These are phyloP conservation scores for Lottia gigantea DNA, from an alignment of 2,888 invertebrate species.

Conservation along the genomic window DNA sequence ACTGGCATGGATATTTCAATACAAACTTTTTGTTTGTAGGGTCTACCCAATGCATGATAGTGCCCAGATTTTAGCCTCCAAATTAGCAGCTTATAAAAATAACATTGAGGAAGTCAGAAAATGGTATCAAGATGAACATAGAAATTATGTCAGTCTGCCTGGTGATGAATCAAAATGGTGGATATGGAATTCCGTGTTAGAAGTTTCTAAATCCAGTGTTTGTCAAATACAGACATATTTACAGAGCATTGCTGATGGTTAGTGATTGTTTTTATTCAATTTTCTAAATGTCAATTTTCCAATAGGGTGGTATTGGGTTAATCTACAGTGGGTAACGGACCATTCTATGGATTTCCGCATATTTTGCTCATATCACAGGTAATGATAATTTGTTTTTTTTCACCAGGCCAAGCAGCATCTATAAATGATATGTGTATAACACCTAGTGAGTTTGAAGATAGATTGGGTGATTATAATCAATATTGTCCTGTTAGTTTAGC, in stretches of 20 bases:
- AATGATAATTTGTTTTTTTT: slow-evolving; percentile 4
- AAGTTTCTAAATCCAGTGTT: slow-evolving; percentile 58
- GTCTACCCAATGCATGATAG: slow-evolving; percentile 62
- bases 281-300: no score
- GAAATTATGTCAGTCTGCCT: slow-evolving; percentile 56
- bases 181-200: slow-evolving; percentile 62
- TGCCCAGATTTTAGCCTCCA: slow-evolving; percentile 62
- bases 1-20: no score
- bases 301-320: no score
- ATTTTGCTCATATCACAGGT: no score
- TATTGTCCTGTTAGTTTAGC: slow-evolving; percentile 68
- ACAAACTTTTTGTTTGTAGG: neutral
- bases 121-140: slow-evolving; percentile 64
- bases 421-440: slow-evolving; percentile 67
- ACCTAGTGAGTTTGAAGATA: slow-evolving; percentile 62
- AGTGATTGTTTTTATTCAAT: slow-evolving; percentile 13
- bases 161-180: slow-evolving; percentile 66
- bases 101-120: slow-evolving; percentile 51
- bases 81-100: slow-evolving; percentile 55
- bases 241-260: slow-evolving; percentile 59
- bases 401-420: slow-evolving; percentile 65
- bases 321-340: no score
- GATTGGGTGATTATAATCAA: slow-evolving; percentile 65
- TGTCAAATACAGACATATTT: slow-evolving; percentile 65
- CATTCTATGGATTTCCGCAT: no score